These are phyloP conservation scores for Nebria salina DNA, from an alignment of 2,888 invertebrate species.

Conservation along the genomic window DNA sequence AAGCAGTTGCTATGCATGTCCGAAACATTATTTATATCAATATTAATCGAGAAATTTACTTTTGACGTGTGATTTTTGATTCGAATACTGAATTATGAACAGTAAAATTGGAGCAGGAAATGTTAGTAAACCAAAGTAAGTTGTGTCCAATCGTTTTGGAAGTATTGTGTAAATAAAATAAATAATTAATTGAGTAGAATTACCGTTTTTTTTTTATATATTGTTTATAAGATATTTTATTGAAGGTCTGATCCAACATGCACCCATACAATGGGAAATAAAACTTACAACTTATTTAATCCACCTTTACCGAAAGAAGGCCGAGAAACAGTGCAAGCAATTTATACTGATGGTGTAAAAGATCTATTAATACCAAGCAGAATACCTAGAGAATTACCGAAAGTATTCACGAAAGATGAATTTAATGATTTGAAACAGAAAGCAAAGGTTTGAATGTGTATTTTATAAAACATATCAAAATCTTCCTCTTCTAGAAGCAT, in stretches of 20 bases:
- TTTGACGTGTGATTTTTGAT: not conserved
- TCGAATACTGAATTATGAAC: not conserved
- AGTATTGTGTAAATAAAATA: not conserved
- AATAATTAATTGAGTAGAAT: not conserved
- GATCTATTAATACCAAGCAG: slow-evolving; percentile 65
- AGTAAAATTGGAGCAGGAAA: not conserved
- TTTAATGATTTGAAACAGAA: slow-evolving; percentile 69
- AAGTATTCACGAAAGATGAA: slow-evolving; percentile 69
- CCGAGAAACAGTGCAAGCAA: slow-evolving; percentile 9
- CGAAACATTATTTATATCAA: not conserved
- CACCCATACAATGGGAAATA: slow-evolving; percentile 17
- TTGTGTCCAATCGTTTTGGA: not conserved
- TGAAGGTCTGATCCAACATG: slow-evolving; percentile 23
- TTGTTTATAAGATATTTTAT: not conserved
- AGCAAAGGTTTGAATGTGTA: slow-evolving; percentile 63
- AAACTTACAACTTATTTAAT: slow-evolving; percentile 26
- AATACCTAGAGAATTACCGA: slow-evolving; percentile 67
- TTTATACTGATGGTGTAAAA: not conserved
- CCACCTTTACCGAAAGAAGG: slow-evolving; percentile 28
- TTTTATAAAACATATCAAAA: slow-evolving; percentile 22
- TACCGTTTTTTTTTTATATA: no score
- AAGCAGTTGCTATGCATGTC: not conserved
- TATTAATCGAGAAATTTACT: not conserved
- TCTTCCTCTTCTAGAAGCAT: not conserved
- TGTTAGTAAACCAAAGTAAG: not conserved